Evolutionary conservation across 2,888 invertebrate species (phyloP).

Genomic region (Stenodema calcarata): DNA sequence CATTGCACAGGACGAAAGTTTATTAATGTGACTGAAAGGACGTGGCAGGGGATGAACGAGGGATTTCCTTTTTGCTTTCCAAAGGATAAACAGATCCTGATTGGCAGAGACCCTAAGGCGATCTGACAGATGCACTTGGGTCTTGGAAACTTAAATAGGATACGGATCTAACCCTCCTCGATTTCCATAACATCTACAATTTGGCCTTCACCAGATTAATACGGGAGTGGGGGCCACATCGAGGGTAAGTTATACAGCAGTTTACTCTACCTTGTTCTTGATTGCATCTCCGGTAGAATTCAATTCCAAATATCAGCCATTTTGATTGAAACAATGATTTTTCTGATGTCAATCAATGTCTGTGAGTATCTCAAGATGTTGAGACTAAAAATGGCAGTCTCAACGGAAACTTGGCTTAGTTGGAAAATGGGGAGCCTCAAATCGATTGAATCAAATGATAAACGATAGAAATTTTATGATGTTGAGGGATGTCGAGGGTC

Average conservation of each 20-base stretch:
- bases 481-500: too few species aligned
- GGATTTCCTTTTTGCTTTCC: not conserved
- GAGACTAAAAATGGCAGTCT: too few species aligned
- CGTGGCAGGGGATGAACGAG: not conserved
- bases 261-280: not conserved
- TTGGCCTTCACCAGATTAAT: not conserved
- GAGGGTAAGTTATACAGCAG: not conserved
- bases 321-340: not conserved
- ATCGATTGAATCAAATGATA: too few species aligned
- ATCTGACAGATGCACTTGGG: conserved; percentile 16
- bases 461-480: too few species aligned
- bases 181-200: conserved; percentile 19
- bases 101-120: conserved; percentile 1
- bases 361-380: too few species aligned
- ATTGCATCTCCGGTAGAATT: not conserved
- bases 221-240: not conserved
- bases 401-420: too few species aligned
- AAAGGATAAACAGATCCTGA: conserved; percentile 1
- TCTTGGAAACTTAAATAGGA: not conserved
- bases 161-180: not conserved
- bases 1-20: not conserved
- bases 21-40: not conserved
- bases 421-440: too few species aligned
- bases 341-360: not conserved
- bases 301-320: not conserved